Base-by-base conservation (phyloP, 1,140 invertebrate genomes). In the Drosophila funebris region DNA sequence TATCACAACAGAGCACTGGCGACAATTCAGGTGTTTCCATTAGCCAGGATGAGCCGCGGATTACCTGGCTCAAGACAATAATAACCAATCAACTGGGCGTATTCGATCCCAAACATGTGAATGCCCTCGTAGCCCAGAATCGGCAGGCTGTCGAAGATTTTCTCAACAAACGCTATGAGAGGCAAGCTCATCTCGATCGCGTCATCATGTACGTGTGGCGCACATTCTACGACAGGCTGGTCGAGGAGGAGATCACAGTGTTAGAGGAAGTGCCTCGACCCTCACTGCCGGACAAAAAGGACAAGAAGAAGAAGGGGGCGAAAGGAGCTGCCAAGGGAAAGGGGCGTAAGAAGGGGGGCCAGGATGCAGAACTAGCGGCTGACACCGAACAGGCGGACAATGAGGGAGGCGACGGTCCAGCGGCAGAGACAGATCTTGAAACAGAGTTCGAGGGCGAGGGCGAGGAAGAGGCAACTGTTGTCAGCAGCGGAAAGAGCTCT, bases 141-240 rank as follows among this genome's bases (percentile, higher is more conserved):
- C 48, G 53, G 3, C 13, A 77, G 1, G 60, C 74, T 9, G 76
- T 92, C 11, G 43, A 81, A 0, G n/a, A 89, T 74, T 81, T 93
- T 90, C 83, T 92, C 79, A 57, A 90, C 66, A 75, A 76, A 58
- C 54, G 92, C 91, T 82, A 91, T 74, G 57, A 92, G 73, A 87
- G 78, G 22, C 84, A 92, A 14, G 87, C 78, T 1, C 85, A 93
- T 78, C 87, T 93, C 5, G 87, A 92, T 14, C 92, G 78, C 29
- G 92, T 93, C 36, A 71, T 93, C 11, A 71, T 94, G 61, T 93
- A 92, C 46, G 92, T 94, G 61, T 94, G 94, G 82, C 93, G 93
- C 73, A 94, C 94, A 0, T 93, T 92, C 61, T 91, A 92, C 53
- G 93, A 92, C 60, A 92, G 93, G 78, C 79, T 93, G 4, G 74